Conservation (phyloP, 2,888 invertebrate species). For the Drosophila acutilabella region DNA sequence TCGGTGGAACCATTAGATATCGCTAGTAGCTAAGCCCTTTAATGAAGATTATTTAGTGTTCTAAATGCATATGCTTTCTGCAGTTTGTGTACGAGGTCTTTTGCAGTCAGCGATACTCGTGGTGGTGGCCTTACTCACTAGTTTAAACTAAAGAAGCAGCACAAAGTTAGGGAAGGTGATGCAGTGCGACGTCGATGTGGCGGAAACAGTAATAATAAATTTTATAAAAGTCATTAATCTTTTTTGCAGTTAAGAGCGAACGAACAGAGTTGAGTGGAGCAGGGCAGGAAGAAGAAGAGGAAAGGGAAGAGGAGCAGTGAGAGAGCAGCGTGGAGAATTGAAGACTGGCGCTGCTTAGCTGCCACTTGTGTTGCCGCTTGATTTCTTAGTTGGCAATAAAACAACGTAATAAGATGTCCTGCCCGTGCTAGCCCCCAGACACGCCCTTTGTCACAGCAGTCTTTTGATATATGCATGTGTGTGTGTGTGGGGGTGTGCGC, state of each 20-base stretch:
- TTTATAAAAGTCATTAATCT: slow-evolving; percentile 79
- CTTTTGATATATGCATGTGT: slow-evolving; percentile 40
- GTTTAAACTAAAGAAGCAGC: slow-evolving; percentile 8
- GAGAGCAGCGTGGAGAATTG: not conserved
- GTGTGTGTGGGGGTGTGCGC: slow-evolving; percentile 18
- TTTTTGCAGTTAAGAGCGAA: slow-evolving; percentile 54
- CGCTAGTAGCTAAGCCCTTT: too few species aligned
- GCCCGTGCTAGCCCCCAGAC: slow-evolving; percentile 1
- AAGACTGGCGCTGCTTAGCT: slow-evolving; percentile 33
- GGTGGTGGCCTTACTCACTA: too few species aligned
- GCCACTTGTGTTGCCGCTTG: slow-evolving; percentile 50
- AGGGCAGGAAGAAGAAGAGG: slow-evolving; percentile 1
- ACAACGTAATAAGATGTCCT: slow-evolving; percentile 78
- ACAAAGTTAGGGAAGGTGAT: slow-evolving; percentile 24
- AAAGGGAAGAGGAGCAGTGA: not conserved
- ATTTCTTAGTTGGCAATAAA: slow-evolving; percentile 75
- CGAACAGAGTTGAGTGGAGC: slow-evolving; percentile 34
- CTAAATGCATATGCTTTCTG: too few species aligned
- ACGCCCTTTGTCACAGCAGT: slow-evolving; percentile 27
- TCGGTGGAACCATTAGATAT: too few species aligned
- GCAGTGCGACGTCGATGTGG: slow-evolving; percentile 56
- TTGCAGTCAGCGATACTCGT: too few species aligned
- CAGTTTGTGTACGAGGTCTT: too few species aligned
- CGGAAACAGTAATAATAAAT: slow-evolving; percentile 75
- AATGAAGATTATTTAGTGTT: too few species aligned